phyloP scores from a whole-genome alignment of 2,888 invertebrate species.

The Epirrita christyi region DNA sequence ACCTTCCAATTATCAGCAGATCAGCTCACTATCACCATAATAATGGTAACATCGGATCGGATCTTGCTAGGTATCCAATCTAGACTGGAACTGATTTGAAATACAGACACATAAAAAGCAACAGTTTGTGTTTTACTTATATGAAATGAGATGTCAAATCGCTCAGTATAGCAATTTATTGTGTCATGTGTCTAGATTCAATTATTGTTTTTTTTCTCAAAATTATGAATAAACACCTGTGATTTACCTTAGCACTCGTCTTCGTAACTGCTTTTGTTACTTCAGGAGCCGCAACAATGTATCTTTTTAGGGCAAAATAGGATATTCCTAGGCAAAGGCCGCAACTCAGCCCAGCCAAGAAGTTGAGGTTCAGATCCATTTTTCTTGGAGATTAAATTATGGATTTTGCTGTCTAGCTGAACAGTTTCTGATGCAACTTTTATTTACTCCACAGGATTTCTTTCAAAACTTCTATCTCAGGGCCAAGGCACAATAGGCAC shows the following conservation, averaged over 20 bases:
- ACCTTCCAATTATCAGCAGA: background rate
- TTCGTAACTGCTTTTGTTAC: slow-evolving; percentile 2
- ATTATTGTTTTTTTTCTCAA: background rate
- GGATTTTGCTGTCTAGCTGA: background rate
- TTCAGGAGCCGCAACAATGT: slow-evolving; percentile 19
- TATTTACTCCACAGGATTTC: background rate
- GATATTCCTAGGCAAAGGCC: slow-evolving; percentile 59
- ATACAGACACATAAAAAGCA: too few relatives aligned
- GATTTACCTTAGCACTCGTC: slow-evolving; percentile 13
- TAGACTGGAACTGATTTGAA: too few relatives aligned
- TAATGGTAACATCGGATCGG: too few relatives aligned
- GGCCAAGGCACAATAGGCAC: too few relatives aligned
- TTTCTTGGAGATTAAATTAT: background rate
- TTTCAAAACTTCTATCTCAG: too few relatives aligned
- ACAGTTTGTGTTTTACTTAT: too few relatives aligned
- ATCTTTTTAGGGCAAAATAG: slow-evolving; percentile 49
- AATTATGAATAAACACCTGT: slow-evolving; percentile 2
- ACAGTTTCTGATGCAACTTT: background rate
- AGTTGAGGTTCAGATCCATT: slow-evolving; percentile 50
- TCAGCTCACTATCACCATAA: too few relatives aligned
- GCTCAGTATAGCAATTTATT: too few relatives aligned
- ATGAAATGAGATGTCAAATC: too few relatives aligned
- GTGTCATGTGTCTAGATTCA: too few relatives aligned
- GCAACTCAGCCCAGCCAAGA: slow-evolving; percentile 57
- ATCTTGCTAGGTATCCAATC: too few relatives aligned